A percentile compares a stretch with the other conserved stretches of the same genome.
Conservation (phyloP, 1,140 invertebrate genomes). For the Pseudomyrmex concolor region DNA sequence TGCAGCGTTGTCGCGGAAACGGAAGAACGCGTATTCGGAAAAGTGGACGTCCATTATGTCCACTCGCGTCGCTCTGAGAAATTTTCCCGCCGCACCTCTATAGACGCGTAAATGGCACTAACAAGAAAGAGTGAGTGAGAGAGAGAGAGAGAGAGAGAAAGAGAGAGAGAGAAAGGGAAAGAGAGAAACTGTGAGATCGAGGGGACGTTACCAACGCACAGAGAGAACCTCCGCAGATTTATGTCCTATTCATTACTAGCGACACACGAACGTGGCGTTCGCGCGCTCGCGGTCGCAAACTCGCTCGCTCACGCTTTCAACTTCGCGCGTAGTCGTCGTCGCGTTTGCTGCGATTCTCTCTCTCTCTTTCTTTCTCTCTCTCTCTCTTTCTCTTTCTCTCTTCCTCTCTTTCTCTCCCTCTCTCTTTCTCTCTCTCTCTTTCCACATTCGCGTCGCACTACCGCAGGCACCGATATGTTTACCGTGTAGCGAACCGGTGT, state of each 20-base stretch:
- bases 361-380: no score
- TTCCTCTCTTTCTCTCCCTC: no score
- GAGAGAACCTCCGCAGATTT: conserved; percentile 75
- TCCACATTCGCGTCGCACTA: conserved; percentile 26
- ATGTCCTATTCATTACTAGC: conserved; percentile 81
- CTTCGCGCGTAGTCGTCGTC: conserved; percentile 9
- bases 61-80: conserved; percentile 45
- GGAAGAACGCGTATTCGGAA: conserved; percentile 63
- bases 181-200: conserved; percentile 27
- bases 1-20: conserved; percentile 62
- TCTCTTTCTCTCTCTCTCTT: not conserved
- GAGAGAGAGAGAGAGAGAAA: not conserved
- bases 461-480: conserved; percentile 70
- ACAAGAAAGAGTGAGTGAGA: not conserved
- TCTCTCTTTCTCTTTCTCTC: no score
- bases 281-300: conserved; percentile 36
- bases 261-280: conserved; percentile 67
- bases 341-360: conserved; percentile 7
- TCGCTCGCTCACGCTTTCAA: conserved; percentile 39
- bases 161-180: not conserved
- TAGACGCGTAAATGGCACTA: conserved; percentile 38
- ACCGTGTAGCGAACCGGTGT: conserved; percentile 71
- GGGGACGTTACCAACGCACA: conserved; percentile 38
- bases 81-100: conserved; percentile 8
- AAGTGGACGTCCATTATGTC: conserved; percentile 58